Percentiles rank a stretch among this genome's conserved stretches.
These are phyloP conservation scores for Eretmochelys imbricata DNA, from an alignment of 2,113 vertebrate genomes.

Conservation along the genomic window DNA sequence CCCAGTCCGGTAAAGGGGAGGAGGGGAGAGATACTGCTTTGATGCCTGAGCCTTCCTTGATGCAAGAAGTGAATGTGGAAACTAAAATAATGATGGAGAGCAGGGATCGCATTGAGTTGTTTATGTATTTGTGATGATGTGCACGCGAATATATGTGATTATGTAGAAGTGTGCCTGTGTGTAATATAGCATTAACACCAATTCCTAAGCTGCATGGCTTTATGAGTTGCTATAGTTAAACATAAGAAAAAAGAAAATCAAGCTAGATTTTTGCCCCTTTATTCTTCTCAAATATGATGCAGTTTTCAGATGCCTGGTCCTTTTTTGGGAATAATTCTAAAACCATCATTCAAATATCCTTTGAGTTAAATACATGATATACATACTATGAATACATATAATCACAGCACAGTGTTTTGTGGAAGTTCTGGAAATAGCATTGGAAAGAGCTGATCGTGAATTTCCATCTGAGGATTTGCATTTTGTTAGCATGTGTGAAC, in stretches of 20 bases:
- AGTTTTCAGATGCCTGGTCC: constrained; percentile 80
- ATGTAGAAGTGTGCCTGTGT: constrained; percentile 70
- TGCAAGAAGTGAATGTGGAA: constrained; percentile 63
- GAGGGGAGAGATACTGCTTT: constrained; percentile 1
- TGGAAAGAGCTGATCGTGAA: constrained; percentile 73
- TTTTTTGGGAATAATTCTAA: constrained; percentile 82
- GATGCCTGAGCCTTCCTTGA: constrained; percentile 25
- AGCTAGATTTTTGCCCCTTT: constrained; percentile 57
- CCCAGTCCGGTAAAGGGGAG: background rate
- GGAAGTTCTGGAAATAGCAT: constrained; percentile 80
- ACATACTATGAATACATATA: constrained; percentile 83
- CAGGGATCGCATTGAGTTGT: constrained; percentile 59
- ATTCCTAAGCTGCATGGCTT: constrained; percentile 62
- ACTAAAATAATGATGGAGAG: constrained; percentile 58
- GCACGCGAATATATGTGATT: constrained; percentile 62
- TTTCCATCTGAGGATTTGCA: constrained; percentile 74
- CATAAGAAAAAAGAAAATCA: constrained; percentile 74
- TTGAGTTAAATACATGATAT: constrained; percentile 82
- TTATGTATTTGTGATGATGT: constrained; percentile 63
- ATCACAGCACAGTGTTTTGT: constrained; percentile 78
- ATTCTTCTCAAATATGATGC: constrained; percentile 75
- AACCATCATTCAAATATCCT: constrained; percentile 84
- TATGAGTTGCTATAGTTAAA: constrained; percentile 65
- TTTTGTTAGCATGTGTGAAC: constrained; percentile 67
- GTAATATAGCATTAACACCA: constrained; percentile 70